Base-by-base conservation (phyloP, 2,888 invertebrate species). In the Dryobota labecula region DNA sequence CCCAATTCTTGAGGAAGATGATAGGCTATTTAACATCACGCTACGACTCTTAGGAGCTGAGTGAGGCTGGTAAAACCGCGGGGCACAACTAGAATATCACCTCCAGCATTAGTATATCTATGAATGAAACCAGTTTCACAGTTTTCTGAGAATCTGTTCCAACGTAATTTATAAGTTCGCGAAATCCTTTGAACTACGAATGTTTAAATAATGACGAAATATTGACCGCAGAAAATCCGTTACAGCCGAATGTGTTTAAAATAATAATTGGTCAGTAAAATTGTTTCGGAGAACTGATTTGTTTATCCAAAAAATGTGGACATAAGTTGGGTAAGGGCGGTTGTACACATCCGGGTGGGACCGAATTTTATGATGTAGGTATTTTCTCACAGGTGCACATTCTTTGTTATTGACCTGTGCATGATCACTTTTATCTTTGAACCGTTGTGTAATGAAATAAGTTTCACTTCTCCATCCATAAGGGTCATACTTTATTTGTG, bases 191-290 rank as follows among this genome's bases (percentile, higher is more conserved):
- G 61, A 70, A 80, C 47, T 69, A 60, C 36, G 62, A 49, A 45
- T 62, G 49, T 66, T 61, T 1, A 43, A 62, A 67, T 77, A 72
- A 61, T 82, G 82, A 67, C 69, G 73, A 79, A 47, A 79, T 64
- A 33, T 45, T 72, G 60, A 85, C 86, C 82, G 64, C 82, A 85
- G 49, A 58, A 70, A 51, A 73, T 78, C 78, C 72, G 76, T 82
- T 83, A 81, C 67, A 58, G 30, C 47, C 36, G 4, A 36, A 58
- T 56, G 49, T 69, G 41, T 70, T 68, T 62, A 24, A 58, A 75
- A 70, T 72, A 75, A 73, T 75, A 72, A 84, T 75, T 65, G 75
- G 30, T 20, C 57, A 72, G 66, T 68, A 70, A 80, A 76, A 41
- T 65, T 36, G 20, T 36, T 85, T 84, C 85, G 57, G 33, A 61